These are phyloP conservation scores for Synergus laeviventris DNA, from an alignment of 2,888 invertebrate genomes.

Conservation along the genomic window DNA sequence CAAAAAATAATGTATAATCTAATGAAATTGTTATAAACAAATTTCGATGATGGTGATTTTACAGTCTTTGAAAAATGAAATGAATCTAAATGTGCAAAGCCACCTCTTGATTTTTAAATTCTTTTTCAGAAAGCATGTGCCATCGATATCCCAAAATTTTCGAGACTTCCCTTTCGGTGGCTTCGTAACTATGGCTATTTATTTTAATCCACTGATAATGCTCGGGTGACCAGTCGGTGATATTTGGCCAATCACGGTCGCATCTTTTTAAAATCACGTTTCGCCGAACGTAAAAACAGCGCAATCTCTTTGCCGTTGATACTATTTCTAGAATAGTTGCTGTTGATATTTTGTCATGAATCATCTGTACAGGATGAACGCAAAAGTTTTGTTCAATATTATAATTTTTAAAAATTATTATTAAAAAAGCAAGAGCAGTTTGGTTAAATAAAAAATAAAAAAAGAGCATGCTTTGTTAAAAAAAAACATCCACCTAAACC, in stretches of 20 bases:
- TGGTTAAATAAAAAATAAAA: neutral
- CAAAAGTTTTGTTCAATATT: neutral
- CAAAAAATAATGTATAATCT: neutral
- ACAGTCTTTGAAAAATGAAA: slow-evolving; percentile 16
- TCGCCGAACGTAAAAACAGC: slow-evolving; percentile 81
- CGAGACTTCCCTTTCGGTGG: slow-evolving; percentile 83
- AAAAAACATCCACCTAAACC: neutral
- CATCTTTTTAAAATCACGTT: slow-evolving; percentile 84
- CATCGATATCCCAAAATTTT: slow-evolving; percentile 83
- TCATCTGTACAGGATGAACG: slow-evolving; percentile 76
- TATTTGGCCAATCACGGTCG: slow-evolving; percentile 81
- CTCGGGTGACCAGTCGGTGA: slow-evolving; percentile 82
- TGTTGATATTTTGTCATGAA: slow-evolving; percentile 87
- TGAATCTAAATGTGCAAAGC: slow-evolving; percentile 68
- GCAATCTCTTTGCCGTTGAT: slow-evolving; percentile 80
- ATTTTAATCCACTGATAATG: slow-evolving; percentile 82
- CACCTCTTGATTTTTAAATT: slow-evolving; percentile 78
- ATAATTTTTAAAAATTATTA: neutral
- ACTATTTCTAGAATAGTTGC: slow-evolving; percentile 85
- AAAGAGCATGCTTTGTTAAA: neutral
- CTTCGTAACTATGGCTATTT: slow-evolving; percentile 81
- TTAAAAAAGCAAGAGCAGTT: neutral
- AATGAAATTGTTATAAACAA: neutral
- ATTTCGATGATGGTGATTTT: slow-evolving; percentile 27
- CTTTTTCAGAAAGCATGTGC: slow-evolving; percentile 82